Conservation (phyloP, 2,113 vertebrate species). For the Dicentrarchus labrax region DNA sequence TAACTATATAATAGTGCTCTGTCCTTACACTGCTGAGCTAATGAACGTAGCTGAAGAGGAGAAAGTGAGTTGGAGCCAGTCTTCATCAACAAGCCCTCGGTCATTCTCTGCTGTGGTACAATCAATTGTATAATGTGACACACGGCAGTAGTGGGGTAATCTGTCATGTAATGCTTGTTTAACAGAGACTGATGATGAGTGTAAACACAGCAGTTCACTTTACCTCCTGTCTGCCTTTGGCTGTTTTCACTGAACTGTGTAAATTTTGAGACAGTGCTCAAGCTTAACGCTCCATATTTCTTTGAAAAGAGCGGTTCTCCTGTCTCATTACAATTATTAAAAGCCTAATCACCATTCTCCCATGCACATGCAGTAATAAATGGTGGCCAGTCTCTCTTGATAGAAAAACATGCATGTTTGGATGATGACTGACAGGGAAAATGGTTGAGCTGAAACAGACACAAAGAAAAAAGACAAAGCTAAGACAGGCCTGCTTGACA, state of each 20-base stretch:
- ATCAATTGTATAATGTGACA: neutral
- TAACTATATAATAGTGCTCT: no score
- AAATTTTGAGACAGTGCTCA: neutral
- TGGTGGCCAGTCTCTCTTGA: neutral
- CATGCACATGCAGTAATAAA: neutral
- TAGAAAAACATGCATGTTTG: neutral
- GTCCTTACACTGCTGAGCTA: neutral
- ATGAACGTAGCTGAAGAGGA: neutral
- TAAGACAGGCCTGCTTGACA: neutral
- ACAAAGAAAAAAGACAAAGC: neutral
- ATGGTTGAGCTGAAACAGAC: neutral
- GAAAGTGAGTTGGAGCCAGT: neutral
- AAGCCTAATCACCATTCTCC: conserved; percentile 15
- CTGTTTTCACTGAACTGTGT: conserved; percentile 22
- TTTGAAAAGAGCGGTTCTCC: neutral
- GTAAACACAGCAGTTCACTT: neutral
- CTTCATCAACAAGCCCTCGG: neutral
- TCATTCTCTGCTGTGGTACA: neutral
- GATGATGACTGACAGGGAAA: neutral
- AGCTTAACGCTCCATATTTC: neutral
- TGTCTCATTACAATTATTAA: neutral
- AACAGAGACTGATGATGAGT: conserved; percentile 5
- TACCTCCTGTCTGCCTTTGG: neutral
- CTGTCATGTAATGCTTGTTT: neutral
- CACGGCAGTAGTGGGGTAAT: neutral